Base-by-base conservation (phyloP, 2,888 invertebrate genomes). In the Lasioglossum zephyrum region DNA sequence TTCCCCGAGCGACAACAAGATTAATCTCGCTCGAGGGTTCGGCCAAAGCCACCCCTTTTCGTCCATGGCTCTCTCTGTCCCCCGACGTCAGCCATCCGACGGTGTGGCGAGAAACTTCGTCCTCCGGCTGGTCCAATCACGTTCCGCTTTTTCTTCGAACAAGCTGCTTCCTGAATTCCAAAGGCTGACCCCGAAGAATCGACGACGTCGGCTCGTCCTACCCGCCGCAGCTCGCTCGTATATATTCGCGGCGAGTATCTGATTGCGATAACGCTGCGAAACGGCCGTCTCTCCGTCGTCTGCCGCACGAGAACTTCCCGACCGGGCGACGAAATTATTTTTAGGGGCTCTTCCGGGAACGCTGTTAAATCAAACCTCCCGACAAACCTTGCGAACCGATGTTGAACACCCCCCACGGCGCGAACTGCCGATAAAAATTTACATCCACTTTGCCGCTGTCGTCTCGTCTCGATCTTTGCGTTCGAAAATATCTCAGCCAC, bases 1-100 rank as follows among this genome's bases (percentile, higher is more conserved):
- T 88, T 81, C 49, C 79, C 53, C 69, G 77, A 84, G 77, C 81
- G 82, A 82, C 83, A 85, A 89, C 87, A 79, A 90, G 89, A 91
- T 90, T 89, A 91, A 90, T 89, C 82, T 82, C 44, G 82, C 79
- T 77, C 75, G 82, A 88, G 81, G 83, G 81, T 78, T 88, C 73
- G 74, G 79, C 81, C 81, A 77, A 84, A 87, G 86, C 82, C 81
- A 76, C 36, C 74, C 36, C 26, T 11, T 16, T 36, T 31, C 26
- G 36, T 22, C 53, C 60, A 57, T n/a, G n/a, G 57, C n/a, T 16
- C n/a, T 36, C 49, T 26, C 31, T 18, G 16, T 39, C 63, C 22
- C 63, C 22, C 63, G n/a, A n/a, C 18, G 74, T 57, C 63, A 16
- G 49, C 63, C 53, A 44, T 53, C 53, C 41, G n/a, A 41, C 41